A percentile compares a stretch with the other conserved stretches of the same genome.
These are phyloP conservation scores for Empis stercorea DNA, from an alignment of 2,888 invertebrate genomes.

Conservation along the genomic window DNA sequence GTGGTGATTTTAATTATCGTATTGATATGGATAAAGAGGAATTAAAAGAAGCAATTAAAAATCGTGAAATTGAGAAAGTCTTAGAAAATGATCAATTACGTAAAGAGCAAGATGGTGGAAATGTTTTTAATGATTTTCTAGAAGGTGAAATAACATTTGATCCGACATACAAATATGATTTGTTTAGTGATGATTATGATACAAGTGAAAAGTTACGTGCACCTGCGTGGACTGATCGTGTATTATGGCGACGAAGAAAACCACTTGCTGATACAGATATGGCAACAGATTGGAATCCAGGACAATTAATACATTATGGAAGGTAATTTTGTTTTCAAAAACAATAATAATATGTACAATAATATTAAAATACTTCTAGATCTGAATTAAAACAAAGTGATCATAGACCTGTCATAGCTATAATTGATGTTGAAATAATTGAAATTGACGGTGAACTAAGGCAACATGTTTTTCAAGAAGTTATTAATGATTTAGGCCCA, in stretches of 20 bases:
- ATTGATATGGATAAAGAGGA: slow-evolving; percentile 93
- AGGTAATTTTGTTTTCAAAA: slow-evolving; percentile 30
- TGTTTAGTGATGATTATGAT: slow-evolving; percentile 97
- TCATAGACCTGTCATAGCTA: slow-evolving; percentile 88
- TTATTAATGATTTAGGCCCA: slow-evolving; percentile 79
- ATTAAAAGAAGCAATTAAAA: slow-evolving; percentile 67
- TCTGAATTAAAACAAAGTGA: slow-evolving; percentile 96
- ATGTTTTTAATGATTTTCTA: slow-evolving; percentile 82
- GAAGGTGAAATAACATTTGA: slow-evolving; percentile 87
- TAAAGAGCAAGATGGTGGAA: slow-evolving; percentile 63
- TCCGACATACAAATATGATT: slow-evolving; percentile 97
- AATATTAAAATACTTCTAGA: slow-evolving; percentile 15
- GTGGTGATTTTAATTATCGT: slow-evolving; percentile 98
- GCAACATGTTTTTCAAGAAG: slow-evolving; percentile 68
- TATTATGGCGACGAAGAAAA: slow-evolving; percentile 82
- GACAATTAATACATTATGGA: slow-evolving; percentile 77
- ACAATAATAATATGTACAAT: no score
- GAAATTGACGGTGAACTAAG: slow-evolving; percentile 66
- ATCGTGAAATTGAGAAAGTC: slow-evolving; percentile 53
- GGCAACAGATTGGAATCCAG: slow-evolving; percentile 55
- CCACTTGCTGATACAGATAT: slow-evolving; percentile 56
- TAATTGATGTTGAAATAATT: slow-evolving; percentile 77
- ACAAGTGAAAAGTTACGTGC: slow-evolving; percentile 95
- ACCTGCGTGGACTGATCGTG: slow-evolving; percentile 97
- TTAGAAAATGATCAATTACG: slow-evolving; percentile 79